These are phyloP conservation scores for Periphyllus acericola DNA, from an alignment of 2,888 invertebrate genomes.

Conservation along the genomic window DNA sequence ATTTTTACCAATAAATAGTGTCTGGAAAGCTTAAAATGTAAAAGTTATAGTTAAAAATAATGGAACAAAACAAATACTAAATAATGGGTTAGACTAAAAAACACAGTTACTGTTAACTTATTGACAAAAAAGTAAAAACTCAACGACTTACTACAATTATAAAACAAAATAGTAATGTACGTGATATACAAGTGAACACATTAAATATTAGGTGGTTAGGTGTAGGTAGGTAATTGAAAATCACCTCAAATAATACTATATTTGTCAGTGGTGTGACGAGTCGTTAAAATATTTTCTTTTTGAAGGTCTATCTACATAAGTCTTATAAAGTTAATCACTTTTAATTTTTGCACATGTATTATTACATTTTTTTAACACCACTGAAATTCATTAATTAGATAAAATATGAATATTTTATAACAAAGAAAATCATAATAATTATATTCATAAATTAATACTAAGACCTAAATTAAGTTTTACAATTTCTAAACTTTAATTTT, in stretches of 20 bases:
- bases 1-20: background rate
- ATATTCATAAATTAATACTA: background rate
- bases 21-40: background rate
- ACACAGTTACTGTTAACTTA: background rate
- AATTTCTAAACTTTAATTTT: background rate
- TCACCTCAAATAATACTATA: background rate
- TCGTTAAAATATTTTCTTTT: background rate
- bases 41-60: too few species aligned
- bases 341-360: background rate
- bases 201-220: constrained; percentile 41
- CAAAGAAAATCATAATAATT: background rate
- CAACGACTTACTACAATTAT: background rate
- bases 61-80: background rate
- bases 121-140: background rate
- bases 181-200: background rate
- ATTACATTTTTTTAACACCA: background rate
- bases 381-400: background rate
- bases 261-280: constrained; percentile 18
- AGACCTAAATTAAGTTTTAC: background rate
- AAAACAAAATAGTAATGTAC: background rate
- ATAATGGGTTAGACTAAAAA: background rate
- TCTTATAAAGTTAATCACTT: background rate
- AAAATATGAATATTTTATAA: constrained; percentile 6
- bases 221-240: background rate
- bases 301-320: background rate